Percentiles rank a stretch among this genome's conserved stretches.
phyloP scores from a whole-genome alignment of 2,797 vertebrate species.

The Nothura maculosa region DNA sequence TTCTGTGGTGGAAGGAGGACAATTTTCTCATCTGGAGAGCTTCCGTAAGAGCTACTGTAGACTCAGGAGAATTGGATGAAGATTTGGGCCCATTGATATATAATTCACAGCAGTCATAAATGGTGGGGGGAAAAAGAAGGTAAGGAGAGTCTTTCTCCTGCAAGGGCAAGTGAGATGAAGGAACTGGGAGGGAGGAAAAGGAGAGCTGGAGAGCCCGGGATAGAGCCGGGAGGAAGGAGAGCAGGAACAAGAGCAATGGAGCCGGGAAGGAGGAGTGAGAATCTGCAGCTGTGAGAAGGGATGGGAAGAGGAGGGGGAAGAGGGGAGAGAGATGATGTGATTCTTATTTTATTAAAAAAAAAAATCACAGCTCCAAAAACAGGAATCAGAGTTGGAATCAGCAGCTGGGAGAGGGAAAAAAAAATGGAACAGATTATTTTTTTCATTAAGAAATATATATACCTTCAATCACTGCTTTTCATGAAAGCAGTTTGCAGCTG shows the following conservation, averaged over 20 bases:
- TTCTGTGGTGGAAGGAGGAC: accelerated
- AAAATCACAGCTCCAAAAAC: constrained; percentile 66
- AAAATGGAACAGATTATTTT: constrained; percentile 72
- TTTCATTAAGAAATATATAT: background rate
- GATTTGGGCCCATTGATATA: background rate
- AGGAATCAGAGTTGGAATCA: constrained; percentile 72
- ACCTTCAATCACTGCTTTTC: constrained; percentile 62
- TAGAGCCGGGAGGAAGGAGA: constrained; percentile 53
- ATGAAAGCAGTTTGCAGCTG: constrained; percentile 64
- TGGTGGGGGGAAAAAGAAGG: accelerated
- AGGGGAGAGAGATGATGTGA: constrained; percentile 64
- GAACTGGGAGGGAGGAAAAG: background rate
- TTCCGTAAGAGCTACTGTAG: background rate
- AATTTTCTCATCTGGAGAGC: background rate
- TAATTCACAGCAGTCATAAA: background rate
- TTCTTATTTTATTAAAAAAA: background rate
- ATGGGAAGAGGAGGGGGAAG: background rate
- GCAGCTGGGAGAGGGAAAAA: constrained; percentile 75
- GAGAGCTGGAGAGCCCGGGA: constrained; percentile 13
- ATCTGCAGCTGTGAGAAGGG: constrained; percentile 73
- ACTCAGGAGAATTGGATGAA: background rate
- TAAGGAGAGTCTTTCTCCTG: background rate
- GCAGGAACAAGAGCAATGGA: background rate
- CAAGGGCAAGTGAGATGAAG: background rate
- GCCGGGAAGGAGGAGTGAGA: constrained; percentile 53